These are phyloP conservation scores for Daboia siamensis DNA, from an alignment of 2,113 vertebrate genomes.

Conservation along the genomic window DNA sequence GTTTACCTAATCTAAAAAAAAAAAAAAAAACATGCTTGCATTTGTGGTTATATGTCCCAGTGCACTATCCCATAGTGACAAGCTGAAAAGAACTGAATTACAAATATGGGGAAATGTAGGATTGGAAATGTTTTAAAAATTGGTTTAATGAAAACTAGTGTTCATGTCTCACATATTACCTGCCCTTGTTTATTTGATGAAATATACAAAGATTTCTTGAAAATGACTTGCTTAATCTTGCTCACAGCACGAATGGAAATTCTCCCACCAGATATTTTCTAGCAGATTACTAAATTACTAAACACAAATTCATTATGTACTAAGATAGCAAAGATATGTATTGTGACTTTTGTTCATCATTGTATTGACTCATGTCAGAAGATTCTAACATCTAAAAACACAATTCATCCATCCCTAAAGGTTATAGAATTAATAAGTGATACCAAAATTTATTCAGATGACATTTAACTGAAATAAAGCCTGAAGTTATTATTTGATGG, in stretches of 20 bases:
- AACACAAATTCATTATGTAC: neutral
- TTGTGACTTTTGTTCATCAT: neutral
- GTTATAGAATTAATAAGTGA: slow-evolving; percentile 28
- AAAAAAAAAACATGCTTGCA: neutral
- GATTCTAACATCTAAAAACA: neutral
- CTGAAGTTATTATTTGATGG: slow-evolving; percentile 42
- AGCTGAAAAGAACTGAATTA: neutral
- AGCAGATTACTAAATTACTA: neutral
- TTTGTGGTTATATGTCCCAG: neutral
- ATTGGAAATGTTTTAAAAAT: neutral
- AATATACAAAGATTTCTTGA: neutral
- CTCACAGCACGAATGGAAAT: neutral
- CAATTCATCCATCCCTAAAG: neutral
- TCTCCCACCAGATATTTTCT: neutral
- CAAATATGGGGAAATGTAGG: neutral
- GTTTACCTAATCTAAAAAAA: too few species aligned
- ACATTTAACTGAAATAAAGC: slow-evolving; percentile 53
- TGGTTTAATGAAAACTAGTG: neutral
- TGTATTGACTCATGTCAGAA: neutral
- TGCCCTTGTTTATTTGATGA: neutral
- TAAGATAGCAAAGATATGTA: neutral
- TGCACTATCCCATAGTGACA: neutral
- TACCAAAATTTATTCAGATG: slow-evolving; percentile 55
- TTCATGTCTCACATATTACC: neutral
- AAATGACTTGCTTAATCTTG: neutral